Evolutionary conservation across 2,888 invertebrate species (phyloP).

Genomic region (Leucoma salicis): DNA sequence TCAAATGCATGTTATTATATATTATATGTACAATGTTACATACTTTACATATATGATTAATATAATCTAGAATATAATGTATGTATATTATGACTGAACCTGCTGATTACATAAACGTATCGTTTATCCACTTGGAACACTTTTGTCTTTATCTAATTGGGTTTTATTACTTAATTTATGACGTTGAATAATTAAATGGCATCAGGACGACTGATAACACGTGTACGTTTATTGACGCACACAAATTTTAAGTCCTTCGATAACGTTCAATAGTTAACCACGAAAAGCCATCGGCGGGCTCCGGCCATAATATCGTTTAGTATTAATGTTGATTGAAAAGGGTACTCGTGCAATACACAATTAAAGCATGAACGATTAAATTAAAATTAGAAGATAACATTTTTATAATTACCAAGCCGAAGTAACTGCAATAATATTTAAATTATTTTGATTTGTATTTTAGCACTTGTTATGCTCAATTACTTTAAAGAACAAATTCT

Average conservation of each 20-base stretch:
- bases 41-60: background rate
- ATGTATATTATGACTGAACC: background rate
- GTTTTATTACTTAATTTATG: constrained; percentile 56
- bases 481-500: too few species aligned
- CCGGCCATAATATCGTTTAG: constrained; percentile 9
- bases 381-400: background rate
- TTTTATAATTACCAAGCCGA: background rate
- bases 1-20: too few species aligned
- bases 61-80: background rate
- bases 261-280: constrained; percentile 27
- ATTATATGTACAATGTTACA: too few species aligned
- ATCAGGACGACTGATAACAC: constrained; percentile 44
- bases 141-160: constrained; percentile 40
- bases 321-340: constrained; percentile 14
- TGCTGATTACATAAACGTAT: background rate
- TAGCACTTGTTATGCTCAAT: too few species aligned
- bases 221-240: constrained; percentile 36
- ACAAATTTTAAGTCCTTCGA: constrained; percentile 25
- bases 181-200: constrained; percentile 55
- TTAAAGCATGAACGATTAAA: constrained; percentile 1
- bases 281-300: constrained; percentile 14
- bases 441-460: too few species aligned
- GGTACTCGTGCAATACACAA: constrained; percentile 6
- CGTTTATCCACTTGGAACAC: background rate
- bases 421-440: background rate